Conservation (phyloP, 1,140 invertebrate genomes). For the Limonius californicus region DNA sequence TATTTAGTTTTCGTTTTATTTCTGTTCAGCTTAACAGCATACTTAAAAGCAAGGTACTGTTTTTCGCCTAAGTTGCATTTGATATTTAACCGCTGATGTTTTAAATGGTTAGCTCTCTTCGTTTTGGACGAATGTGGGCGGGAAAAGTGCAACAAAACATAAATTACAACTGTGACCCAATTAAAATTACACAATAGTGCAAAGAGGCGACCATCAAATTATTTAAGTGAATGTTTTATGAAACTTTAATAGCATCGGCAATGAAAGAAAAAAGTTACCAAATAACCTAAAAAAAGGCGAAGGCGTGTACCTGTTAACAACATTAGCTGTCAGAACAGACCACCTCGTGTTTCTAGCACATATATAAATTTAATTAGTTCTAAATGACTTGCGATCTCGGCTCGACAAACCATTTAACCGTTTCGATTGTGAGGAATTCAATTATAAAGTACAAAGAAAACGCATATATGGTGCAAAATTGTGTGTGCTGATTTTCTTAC, state of each 20-base stretch:
- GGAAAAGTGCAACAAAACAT: too few relatives aligned
- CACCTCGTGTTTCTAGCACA: slow-evolving; percentile 35
- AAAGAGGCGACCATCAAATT: too few relatives aligned
- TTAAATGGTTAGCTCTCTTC: too few relatives aligned
- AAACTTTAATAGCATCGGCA: background rate
- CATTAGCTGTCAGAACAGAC: slow-evolving; percentile 25
- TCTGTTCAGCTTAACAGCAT: too few relatives aligned
- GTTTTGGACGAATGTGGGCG: too few relatives aligned
- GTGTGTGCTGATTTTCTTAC: too few relatives aligned
- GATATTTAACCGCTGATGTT: background rate
- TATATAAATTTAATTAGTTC: slow-evolving; percentile 42
- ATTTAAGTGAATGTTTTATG: background rate
- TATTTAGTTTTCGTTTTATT: too few relatives aligned
- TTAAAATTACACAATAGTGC: too few relatives aligned
- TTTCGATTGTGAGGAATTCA: slow-evolving; percentile 39
- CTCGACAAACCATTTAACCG: slow-evolving; percentile 37
- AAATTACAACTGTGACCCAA: too few relatives aligned
- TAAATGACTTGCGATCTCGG: slow-evolving; percentile 39
- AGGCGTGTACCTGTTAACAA: slow-evolving; percentile 30
- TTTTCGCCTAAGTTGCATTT: too few relatives aligned
- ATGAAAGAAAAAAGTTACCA: background rate
- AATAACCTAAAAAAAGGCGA: slow-evolving; percentile 4
- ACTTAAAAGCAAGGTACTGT: too few relatives aligned
- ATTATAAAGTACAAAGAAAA: slow-evolving; percentile 41
- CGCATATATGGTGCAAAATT: slow-evolving; percentile 34